Base-by-base conservation (phyloP, 1,140 invertebrate species). In the Diachasma alloeum region DNA sequence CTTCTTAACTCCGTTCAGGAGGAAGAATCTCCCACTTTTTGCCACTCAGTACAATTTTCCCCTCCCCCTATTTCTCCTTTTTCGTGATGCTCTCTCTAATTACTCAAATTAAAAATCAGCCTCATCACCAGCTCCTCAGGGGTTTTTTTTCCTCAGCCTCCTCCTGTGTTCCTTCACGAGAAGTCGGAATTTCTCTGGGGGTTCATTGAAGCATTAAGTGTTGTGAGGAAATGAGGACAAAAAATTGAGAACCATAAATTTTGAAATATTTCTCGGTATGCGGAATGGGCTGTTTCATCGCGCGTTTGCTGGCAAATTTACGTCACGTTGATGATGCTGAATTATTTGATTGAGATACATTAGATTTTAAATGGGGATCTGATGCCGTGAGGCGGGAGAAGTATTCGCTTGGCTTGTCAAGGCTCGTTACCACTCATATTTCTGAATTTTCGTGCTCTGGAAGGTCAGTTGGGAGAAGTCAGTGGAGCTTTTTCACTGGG, bases 211-310 rank as follows among this genome's bases (percentile, higher is more conserved):
- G 59, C 19, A 31, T 24, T 24, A 13, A 63, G 11, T 19, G 59
- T 31, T 63, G 59, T 4, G 59, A 26, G 59, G 19, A 31, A 63
- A 31, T 63, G 24, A 26, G 24, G 24, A 26, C 15, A 63, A 53
- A 53, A 53, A 53, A n/a, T 19, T 17, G 1, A 19, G 17, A 2
- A 4, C 22, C 59, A 26, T 63, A 26, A 31, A 63, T 63, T 56
- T 56, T 56, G 19, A 67, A 67, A 56, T 42, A 42, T 42, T 42
- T 42, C 39, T 42, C 13, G 9, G 39, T 10, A 42, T 44, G 66
- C 53, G 67, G 68, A 48, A 44, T 48, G 17, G 56, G 77, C 79
- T 78, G 81, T 82, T 83, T 83, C 78, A 19, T 79, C 67, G 79
- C 78, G 46, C 59, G 53, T 83, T 82, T 78, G 74, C 42, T 48